phyloP scores from a whole-genome alignment of 2,888 invertebrate genomes.

The Chrysotoxum bicinctum region DNA sequence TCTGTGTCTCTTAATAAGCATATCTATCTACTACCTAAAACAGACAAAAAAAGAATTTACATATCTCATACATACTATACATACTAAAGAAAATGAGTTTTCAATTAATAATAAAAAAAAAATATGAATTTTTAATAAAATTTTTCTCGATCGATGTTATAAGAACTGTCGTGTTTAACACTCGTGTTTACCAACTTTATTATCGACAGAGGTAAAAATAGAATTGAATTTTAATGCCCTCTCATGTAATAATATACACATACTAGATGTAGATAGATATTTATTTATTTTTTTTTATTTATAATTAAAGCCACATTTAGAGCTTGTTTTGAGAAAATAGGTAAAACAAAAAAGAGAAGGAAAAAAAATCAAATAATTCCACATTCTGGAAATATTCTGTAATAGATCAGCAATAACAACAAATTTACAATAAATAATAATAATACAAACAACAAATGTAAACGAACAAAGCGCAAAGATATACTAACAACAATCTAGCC shows the following conservation, averaged over 20 bases:
- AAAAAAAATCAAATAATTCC: constrained; percentile 13
- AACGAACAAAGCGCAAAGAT: constrained; percentile 50
- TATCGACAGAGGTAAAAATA: constrained; percentile 2
- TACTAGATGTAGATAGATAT: background rate
- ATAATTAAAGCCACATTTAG: constrained; percentile 31
- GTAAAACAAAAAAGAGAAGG: background rate
- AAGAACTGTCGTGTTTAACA: constrained; percentile 12
- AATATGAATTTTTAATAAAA: background rate
- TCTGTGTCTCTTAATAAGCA: background rate
- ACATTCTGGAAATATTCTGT: constrained; percentile 27
- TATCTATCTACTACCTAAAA: background rate
- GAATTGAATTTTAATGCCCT: constrained; percentile 37
- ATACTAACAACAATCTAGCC: constrained; percentile 48
- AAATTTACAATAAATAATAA: constrained; percentile 26
- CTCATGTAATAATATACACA: constrained; percentile 6
- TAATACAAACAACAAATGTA: constrained; percentile 4
- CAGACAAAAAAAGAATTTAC: constrained; percentile 30
- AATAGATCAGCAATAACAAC: constrained; percentile 34
- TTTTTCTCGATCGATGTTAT: constrained; percentile 5
- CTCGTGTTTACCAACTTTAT: constrained; percentile 24
- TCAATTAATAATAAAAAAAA: constrained; percentile 10
- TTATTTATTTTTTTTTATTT: constrained; percentile 7
- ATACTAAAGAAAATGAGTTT: background rate
- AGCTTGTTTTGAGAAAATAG: constrained; percentile 24
- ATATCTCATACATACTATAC: background rate